phyloP scores from a whole-genome alignment of 2,797 vertebrate genomes.

The Triplophysa yarkandensis region DNA sequence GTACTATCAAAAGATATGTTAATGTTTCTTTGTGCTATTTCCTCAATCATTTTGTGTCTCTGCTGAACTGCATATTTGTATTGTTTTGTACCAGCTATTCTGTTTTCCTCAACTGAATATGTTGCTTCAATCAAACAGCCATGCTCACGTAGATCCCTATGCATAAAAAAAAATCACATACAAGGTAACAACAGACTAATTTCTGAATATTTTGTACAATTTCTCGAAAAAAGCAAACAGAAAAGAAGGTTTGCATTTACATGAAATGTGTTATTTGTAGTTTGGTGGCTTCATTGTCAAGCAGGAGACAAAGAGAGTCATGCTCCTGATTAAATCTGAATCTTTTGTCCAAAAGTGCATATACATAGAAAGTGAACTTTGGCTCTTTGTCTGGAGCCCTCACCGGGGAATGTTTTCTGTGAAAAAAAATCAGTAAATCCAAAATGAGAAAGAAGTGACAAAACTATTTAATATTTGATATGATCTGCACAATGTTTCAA shows the following conservation, averaged over 20 bases:
- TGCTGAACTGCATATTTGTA: constrained; percentile 63
- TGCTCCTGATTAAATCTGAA: constrained; percentile 55
- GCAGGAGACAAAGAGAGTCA: constrained; percentile 35
- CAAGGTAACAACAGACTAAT: background rate
- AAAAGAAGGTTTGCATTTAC: constrained; percentile 24
- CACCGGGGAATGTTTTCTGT: constrained; percentile 59
- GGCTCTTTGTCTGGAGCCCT: constrained; percentile 42
- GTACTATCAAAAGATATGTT: accelerated
- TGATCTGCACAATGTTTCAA: background rate
- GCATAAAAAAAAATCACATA: background rate
- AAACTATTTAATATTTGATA: background rate
- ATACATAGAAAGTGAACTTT: constrained; percentile 67
- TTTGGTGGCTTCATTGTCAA: accelerated
- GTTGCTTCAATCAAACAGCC: constrained; percentile 66
- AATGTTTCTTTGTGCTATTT: accelerated
- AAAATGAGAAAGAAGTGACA: background rate
- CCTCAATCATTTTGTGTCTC: accelerated
- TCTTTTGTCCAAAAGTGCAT: constrained; percentile 69
- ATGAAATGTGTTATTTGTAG: constrained; percentile 51
- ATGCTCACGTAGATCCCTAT: constrained; percentile 45
- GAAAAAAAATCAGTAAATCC: background rate
- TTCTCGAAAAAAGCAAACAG: too few species aligned
- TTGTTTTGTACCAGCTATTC: accelerated
- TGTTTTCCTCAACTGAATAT: constrained; percentile 13
- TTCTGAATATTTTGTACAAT: background rate